Conservation (phyloP, 1,140 invertebrate species). For the Caerostris darwini region DNA sequence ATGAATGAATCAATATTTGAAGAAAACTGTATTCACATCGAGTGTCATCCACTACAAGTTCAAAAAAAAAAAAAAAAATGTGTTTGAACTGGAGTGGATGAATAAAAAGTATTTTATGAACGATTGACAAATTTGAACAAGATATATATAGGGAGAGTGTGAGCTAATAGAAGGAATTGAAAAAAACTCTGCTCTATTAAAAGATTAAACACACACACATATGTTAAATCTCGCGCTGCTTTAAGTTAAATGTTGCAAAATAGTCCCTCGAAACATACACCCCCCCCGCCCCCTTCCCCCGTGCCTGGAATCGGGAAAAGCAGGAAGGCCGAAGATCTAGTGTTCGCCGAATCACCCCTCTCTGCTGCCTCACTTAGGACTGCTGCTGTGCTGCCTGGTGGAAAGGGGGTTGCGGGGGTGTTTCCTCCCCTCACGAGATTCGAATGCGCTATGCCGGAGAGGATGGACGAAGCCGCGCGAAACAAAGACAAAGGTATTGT, state of each 20-base stretch:
- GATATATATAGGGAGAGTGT: too few relatives aligned
- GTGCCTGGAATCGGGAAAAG: not conserved
- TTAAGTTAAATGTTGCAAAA: not conserved
- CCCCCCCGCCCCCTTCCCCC: not conserved
- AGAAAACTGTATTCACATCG: too few relatives aligned
- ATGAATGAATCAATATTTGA: too few relatives aligned
- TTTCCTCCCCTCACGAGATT: slow-evolving; percentile 25
- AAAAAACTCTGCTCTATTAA: too few relatives aligned
- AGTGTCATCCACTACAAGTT: too few relatives aligned
- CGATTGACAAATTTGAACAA: too few relatives aligned
- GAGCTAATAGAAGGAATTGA: too few relatives aligned
- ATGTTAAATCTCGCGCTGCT: too few relatives aligned
- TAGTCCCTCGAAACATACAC: not conserved
- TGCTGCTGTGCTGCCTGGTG: not conserved
- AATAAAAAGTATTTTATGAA: too few relatives aligned
- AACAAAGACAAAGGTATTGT: not conserved
- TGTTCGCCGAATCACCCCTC: not conserved
- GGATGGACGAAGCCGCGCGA: slow-evolving; percentile 37
- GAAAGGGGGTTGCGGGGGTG: not conserved
- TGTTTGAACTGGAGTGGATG: too few relatives aligned
- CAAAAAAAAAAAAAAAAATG: too few relatives aligned
- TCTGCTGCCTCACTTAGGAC: slow-evolving; percentile 36
- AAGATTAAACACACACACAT: too few relatives aligned
- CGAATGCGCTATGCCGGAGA: slow-evolving; percentile 59
- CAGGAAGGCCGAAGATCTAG: slow-evolving; percentile 65